phyloP scores from a whole-genome alignment of 2,797 vertebrate species.

The Fratercula arctica region DNA sequence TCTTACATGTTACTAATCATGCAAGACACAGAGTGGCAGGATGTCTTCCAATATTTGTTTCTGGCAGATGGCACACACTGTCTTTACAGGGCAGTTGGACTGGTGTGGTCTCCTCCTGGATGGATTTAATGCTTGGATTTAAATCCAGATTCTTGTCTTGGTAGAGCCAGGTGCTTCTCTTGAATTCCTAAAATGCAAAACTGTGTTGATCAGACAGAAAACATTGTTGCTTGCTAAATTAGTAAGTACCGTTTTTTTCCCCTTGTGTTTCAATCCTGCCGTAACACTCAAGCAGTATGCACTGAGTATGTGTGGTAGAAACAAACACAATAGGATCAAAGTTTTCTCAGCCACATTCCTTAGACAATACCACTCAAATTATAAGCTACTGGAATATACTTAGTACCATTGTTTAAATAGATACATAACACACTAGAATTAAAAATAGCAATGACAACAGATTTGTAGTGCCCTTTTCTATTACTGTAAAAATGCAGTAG shows the following conservation, averaged over 20 bases:
- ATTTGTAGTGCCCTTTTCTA: neutral
- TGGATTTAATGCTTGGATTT: conserved; percentile 29
- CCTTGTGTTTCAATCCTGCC: neutral
- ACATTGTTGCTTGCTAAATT: neutral
- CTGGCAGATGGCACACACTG: neutral
- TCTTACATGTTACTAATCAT: neutral
- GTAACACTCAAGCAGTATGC: neutral
- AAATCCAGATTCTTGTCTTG: neutral
- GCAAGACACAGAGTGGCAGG: neutral
- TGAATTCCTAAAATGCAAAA: conserved; percentile 1
- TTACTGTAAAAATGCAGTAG: neutral
- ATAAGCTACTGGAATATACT: neutral
- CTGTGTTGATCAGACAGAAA: neutral
- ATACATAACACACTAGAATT: neutral
- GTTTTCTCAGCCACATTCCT: neutral
- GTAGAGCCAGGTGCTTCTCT: neutral
- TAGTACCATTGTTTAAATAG: neutral
- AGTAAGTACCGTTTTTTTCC: neutral
- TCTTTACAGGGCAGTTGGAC: neutral
- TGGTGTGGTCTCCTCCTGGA: neutral
- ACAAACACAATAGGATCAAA: neutral
- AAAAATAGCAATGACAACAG: neutral
- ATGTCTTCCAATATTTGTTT: neutral
- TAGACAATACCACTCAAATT: neutral
- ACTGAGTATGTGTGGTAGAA: neutral